A percentile compares a stretch with the other conserved stretches of the same genome.
Evolutionary conservation across 2,113 vertebrate genomes (phyloP).

Genomic region (Malurus alboscapulatus): DNA sequence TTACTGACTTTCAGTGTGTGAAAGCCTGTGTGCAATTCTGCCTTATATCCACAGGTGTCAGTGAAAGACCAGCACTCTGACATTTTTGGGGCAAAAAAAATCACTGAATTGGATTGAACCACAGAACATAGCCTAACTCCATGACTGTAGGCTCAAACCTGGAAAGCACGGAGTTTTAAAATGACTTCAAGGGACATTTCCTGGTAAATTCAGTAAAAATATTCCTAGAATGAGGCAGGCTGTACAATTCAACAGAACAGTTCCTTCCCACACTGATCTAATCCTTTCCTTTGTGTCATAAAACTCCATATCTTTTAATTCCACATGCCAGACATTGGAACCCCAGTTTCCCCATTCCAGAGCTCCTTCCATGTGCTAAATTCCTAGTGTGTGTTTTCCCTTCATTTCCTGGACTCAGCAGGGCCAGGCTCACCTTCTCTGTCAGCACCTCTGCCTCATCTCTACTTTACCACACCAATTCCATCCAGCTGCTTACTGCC

Average conservation of each 20-base stretch:
- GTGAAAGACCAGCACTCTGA: neutral
- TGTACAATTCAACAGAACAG: neutral
- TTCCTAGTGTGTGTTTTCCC: neutral
- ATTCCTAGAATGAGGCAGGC: neutral
- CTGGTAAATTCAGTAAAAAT: neutral
- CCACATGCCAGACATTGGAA: neutral
- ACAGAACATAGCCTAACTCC: neutral
- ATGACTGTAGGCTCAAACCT: neutral
- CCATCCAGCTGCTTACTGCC: neutral
- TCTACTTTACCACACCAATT: neutral
- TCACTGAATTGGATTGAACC: fast-evolving
- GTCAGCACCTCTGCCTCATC: neutral
- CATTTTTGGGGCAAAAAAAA: neutral
- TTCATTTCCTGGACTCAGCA: neutral
- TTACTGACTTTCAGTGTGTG: neutral
- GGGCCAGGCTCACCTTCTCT: neutral
- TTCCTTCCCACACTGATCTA: neutral
- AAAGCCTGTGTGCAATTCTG: neutral
- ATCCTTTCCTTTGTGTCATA: neutral
- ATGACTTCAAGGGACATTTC: neutral
- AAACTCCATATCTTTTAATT: neutral
- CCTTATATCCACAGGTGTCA: slow-evolving; percentile 48
- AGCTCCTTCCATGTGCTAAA: fast-evolving
- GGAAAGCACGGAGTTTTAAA: neutral
- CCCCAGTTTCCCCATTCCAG: neutral